phyloP scores from a whole-genome alignment of 1,140 invertebrate species.

The Macrosteles quadrilineatus region DNA sequence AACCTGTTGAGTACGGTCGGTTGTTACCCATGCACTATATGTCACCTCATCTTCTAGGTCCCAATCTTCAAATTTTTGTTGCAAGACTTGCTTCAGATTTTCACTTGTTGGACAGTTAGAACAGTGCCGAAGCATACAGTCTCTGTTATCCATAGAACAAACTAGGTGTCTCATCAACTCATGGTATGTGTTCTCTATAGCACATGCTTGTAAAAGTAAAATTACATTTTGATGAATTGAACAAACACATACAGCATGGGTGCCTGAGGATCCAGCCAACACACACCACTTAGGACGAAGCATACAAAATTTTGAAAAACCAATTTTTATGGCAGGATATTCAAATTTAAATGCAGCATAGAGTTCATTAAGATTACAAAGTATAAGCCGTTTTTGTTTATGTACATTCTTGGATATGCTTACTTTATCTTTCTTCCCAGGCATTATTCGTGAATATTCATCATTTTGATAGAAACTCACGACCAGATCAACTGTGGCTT shows the following conservation, averaged over 20 bases:
- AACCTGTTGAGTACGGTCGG: not conserved
- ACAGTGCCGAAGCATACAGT: conserved; percentile 29
- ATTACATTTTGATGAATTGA: conserved; percentile 41
- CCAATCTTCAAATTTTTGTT: conserved; percentile 13
- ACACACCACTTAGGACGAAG: conserved; percentile 39
- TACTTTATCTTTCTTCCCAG: conserved; percentile 10
- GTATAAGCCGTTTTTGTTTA: conserved; percentile 35
- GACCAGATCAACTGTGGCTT: too few relatives aligned
- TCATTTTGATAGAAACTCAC: conserved; percentile 13
- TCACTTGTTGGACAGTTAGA: conserved; percentile 32
- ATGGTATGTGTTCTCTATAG: not conserved
- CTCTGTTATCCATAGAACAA: not conserved
- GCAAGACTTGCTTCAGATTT: conserved; percentile 11
- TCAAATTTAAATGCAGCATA: conserved; percentile 26
- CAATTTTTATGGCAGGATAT: conserved; percentile 35
- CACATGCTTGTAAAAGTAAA: conserved; percentile 28
- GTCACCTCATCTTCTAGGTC: conserved; percentile 31
- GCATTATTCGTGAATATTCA: conserved; percentile 1
- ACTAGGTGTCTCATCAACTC: too few relatives aligned
- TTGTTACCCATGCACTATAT: not conserved
- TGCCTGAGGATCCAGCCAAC: conserved; percentile 37
- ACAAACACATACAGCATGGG: conserved; percentile 40
- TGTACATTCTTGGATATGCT: conserved; percentile 3
- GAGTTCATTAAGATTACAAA: conserved; percentile 31
- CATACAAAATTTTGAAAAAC: conserved; percentile 37